Conservation (phyloP, 1,140 invertebrate genomes). For the Zelostemma sp. region DNA sequence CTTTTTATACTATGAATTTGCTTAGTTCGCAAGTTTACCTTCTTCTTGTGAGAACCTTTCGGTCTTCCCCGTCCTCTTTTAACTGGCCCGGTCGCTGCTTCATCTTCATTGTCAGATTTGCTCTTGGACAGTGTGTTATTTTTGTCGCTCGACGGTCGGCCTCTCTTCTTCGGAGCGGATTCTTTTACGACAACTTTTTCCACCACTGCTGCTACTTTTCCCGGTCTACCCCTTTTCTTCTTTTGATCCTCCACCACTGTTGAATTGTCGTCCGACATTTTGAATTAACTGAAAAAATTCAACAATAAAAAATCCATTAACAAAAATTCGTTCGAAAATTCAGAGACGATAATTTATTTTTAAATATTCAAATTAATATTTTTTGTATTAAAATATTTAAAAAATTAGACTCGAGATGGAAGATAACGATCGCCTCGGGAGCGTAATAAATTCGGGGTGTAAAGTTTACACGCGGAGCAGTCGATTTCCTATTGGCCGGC, state of each 20-base stretch:
- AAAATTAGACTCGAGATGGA: too few relatives aligned
- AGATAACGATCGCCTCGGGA: too few relatives aligned
- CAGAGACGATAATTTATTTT: too few relatives aligned
- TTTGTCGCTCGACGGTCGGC: slow-evolving; percentile 60
- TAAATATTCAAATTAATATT: too few relatives aligned
- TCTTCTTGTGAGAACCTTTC: slow-evolving; percentile 69
- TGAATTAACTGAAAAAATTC: background rate
- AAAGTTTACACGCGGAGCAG: too few relatives aligned
- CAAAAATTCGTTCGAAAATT: too few relatives aligned
- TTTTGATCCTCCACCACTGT: slow-evolving; percentile 68
- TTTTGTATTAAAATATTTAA: too few relatives aligned
- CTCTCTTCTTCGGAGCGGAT: slow-evolving; percentile 62
- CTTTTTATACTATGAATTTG: background rate
- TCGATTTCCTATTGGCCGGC: too few relatives aligned
- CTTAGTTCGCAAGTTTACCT: slow-evolving; percentile 46
- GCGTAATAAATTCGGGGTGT: too few relatives aligned
- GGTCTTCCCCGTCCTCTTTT: slow-evolving; percentile 69
- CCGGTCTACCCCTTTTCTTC: slow-evolving; percentile 67
- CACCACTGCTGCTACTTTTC: slow-evolving; percentile 47
- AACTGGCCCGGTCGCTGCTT: slow-evolving; percentile 62
- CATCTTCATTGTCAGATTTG: slow-evolving; percentile 68
- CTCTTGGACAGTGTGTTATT: slow-evolving; percentile 59
- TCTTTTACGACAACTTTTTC: slow-evolving; percentile 66
- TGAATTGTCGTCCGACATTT: slow-evolving; percentile 69
- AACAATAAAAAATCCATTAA: too few relatives aligned